phyloP scores from a whole-genome alignment of 2,113 vertebrate genomes.

The Archilochus colubris region DNA sequence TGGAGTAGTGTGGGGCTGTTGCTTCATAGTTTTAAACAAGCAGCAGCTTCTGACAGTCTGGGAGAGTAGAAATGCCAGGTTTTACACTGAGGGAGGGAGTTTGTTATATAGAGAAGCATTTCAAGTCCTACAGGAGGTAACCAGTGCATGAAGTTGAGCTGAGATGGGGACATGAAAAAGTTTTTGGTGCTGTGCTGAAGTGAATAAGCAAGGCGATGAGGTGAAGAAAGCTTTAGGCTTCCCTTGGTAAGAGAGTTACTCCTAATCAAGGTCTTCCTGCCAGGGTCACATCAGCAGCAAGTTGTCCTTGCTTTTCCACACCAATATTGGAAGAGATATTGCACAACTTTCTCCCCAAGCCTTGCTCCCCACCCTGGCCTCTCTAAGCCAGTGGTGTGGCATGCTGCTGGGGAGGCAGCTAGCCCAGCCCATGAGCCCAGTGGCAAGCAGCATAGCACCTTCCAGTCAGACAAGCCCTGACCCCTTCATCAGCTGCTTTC shows the following conservation, averaged over 20 bases:
- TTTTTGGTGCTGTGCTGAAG: not conserved
- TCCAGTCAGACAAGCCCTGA: slow-evolving; percentile 12
- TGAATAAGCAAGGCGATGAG: not conserved
- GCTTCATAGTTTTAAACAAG: not conserved
- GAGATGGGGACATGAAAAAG: not conserved
- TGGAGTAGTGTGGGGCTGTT: not conserved
- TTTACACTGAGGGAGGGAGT: not conserved
- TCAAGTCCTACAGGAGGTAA: not conserved
- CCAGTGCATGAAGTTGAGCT: not conserved
- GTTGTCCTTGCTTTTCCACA: not conserved
- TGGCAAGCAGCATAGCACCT: not conserved
- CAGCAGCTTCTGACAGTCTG: not conserved
- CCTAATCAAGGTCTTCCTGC: not conserved
- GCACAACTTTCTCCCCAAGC: not conserved
- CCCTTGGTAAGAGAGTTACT: not conserved
- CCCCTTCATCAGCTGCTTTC: not conserved
- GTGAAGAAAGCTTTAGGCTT: not conserved
- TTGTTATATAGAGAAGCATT: not conserved
- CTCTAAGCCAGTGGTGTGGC: not conserved
- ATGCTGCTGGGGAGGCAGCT: not conserved
- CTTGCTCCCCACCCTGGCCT: not conserved
- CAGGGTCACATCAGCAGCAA: accelerated
- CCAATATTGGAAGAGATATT: not conserved
- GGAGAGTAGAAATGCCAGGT: not conserved
- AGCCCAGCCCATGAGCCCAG: not conserved